A percentile compares a stretch with the other conserved stretches of the same genome.
Evolutionary conservation across 2,797 vertebrate genomes (phyloP).

Genomic region (Molossus molossus): DNA sequence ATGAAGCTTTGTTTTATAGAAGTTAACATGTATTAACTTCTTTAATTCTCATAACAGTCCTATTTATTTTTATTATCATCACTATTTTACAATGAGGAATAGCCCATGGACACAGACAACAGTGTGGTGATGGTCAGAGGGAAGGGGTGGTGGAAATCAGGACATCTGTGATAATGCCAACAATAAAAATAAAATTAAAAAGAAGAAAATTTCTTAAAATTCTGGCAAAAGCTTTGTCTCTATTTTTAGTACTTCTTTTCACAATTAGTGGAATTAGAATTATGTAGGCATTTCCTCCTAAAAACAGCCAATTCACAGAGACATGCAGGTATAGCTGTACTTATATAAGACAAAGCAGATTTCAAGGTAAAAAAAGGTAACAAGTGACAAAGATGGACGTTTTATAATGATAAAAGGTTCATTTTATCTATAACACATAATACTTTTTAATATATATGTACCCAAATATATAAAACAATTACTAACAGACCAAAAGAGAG

Average conservation of each 20-base stretch:
- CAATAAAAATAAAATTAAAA: neutral
- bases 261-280: conserved; percentile 54
- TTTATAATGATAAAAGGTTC: neutral
- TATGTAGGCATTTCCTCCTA: neutral
- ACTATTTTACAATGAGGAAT: neutral
- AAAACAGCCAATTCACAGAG: neutral
- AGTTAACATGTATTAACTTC: neutral
- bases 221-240: neutral
- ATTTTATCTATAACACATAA: neutral
- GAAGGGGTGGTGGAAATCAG: neutral
- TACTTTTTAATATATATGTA: neutral
- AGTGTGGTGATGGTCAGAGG: neutral
- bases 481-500: neutral
- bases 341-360: neutral
- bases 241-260: neutral
- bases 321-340: neutral
- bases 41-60: neutral
- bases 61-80: neutral
- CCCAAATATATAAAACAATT: neutral
- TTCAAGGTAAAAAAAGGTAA: neutral
- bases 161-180: neutral
- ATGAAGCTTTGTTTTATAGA: neutral
- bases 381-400: neutral
- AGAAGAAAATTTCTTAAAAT: neutral
- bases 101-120: neutral